phyloP scores from a whole-genome alignment of 1,140 invertebrate species.

The Aleiodes sp. region DNA sequence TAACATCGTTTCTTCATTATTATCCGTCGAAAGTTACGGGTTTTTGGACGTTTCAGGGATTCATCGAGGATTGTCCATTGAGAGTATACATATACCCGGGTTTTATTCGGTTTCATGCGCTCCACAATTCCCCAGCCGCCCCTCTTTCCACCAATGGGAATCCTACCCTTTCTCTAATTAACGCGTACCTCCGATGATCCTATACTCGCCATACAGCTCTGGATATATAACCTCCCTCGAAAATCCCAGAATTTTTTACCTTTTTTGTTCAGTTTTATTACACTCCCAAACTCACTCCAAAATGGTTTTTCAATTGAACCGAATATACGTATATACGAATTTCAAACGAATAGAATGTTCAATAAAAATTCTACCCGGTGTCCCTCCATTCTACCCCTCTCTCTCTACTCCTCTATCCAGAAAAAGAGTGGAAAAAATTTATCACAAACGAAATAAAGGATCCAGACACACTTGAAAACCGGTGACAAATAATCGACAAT shows the following conservation, averaged over 20 bases:
- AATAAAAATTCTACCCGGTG: neutral
- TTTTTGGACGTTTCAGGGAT: neutral
- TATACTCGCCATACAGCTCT: neutral
- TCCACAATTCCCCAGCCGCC: neutral
- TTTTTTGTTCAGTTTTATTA: neutral
- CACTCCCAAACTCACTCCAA: neutral
- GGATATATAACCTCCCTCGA: neutral
- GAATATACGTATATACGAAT: neutral
- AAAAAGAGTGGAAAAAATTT: too few species aligned
- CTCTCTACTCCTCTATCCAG: neutral
- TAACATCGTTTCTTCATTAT: constrained; percentile 16
- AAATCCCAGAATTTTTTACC: neutral
- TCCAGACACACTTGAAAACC: constrained; percentile 2
- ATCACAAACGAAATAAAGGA: neutral
- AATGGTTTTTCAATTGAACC: constrained; percentile 20
- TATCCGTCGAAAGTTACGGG: constrained; percentile 7
- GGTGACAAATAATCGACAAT: constrained; percentile 24
- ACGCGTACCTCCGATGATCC: constrained; percentile 20
- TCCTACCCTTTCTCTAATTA: constrained; percentile 37
- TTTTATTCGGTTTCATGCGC: constrained; percentile 5
- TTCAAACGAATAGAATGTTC: constrained; percentile 19
- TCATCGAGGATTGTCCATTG: constrained; percentile 6
- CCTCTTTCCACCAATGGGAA: neutral
- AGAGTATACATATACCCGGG: neutral
- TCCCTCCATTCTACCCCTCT: neutral